Conservation (phyloP, 2,888 invertebrate genomes). For the Limnephilus rhombicus region DNA sequence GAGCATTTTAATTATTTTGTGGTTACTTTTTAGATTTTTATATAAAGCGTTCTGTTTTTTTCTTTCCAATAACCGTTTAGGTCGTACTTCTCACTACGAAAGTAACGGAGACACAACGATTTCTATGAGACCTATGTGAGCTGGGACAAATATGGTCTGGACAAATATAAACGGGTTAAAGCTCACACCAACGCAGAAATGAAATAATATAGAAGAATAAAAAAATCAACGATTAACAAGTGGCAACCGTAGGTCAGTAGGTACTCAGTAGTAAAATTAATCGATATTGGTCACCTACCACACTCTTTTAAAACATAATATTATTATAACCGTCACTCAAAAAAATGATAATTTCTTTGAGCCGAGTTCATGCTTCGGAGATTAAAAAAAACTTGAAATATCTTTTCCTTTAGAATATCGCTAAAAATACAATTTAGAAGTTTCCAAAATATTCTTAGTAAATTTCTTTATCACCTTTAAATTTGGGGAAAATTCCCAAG, state of each 20-base stretch:
- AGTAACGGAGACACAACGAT: too few relatives aligned
- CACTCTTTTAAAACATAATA: not conserved
- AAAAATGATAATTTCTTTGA: not conserved
- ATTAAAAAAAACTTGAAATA: constrained; percentile 1
- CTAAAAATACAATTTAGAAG: constrained; percentile 1
- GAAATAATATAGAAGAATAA: too few relatives aligned
- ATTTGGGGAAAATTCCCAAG: constrained; percentile 7
- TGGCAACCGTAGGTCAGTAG: too few relatives aligned
- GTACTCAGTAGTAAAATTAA: not conserved
- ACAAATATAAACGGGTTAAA: too few relatives aligned
- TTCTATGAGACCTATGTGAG: too few relatives aligned
- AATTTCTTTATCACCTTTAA: not conserved
- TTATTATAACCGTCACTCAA: constrained; percentile 1
- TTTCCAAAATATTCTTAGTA: not conserved
- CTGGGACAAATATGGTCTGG: too few relatives aligned
- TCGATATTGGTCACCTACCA: not conserved
- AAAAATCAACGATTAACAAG: not conserved
- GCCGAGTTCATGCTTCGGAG: not conserved
- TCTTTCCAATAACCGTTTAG: too few relatives aligned
- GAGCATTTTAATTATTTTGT: too few relatives aligned
- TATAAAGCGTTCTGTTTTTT: too few relatives aligned
- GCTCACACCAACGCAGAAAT: too few relatives aligned
- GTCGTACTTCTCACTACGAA: too few relatives aligned
- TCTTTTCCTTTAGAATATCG: not conserved
- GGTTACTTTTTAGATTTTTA: too few relatives aligned